Evolutionary conservation across 2,797 vertebrate genomes (phyloP), one percentile per base, ranked within the genome.

Genomic region (Coregonus ussuriensis): DNA sequence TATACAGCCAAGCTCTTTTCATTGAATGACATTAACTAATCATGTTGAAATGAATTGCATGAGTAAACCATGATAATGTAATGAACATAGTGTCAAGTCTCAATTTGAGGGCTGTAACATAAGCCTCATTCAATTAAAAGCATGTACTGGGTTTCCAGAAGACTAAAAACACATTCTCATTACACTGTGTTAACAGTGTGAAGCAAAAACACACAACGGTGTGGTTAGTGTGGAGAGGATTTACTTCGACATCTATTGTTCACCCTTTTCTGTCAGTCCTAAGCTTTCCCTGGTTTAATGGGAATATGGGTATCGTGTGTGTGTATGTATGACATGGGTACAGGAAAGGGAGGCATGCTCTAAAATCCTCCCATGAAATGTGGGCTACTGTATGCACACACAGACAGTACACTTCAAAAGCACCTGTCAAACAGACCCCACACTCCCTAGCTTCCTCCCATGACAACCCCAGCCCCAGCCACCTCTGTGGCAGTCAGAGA

Each of bases 381-480:
- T 76, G 9, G 41, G 3, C 9, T 11, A 79, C 76, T 71, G 77
- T 81, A 69, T 41, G 35, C 16, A 69, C 18, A 18, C 15, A 33
- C 83, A 47, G 77, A 80, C 80, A 84, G 81, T 80, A 71, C 68
- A 85, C 84, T 86, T 89, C 78, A 84, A 75, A 83, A 85, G 85
- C 86, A 85, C 72, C 75, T 69, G 29, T 82, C 79, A 87, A 83
- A 85, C 76, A 81, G 73, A 80, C 74, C 74, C 80, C 3, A 31
- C 33, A 4, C 77, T 79, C 67, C 81, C 31, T n/a, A 2, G 47
- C 62, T 76, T 83, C 79, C 52, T 82, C 83, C 80, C 66, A 71
- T 76, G 84, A 66, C 77, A 59, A 47, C 41, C 41, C 41, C 41
- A 41, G 71, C 62, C 31, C 81, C 72, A 66, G 73, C 29, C 59